These are phyloP conservation scores for Ambastaia sidthimunki DNA, from an alignment of 2,797 vertebrate species.

Conservation along the genomic window DNA sequence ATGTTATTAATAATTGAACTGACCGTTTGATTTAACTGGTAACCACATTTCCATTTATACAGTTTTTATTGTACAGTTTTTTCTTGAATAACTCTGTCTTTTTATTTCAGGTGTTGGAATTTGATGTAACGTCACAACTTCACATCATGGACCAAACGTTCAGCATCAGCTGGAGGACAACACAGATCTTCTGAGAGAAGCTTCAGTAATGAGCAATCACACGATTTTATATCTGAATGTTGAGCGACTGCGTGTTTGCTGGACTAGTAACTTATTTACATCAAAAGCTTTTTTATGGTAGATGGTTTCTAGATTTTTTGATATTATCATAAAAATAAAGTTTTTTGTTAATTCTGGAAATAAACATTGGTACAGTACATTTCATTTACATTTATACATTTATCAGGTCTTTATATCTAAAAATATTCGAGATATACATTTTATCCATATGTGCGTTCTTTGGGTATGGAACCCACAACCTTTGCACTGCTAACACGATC, in stretches of 20 bases:
- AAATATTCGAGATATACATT: no score
- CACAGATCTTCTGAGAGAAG: slow-evolving; percentile 39
- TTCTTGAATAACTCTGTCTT: neutral
- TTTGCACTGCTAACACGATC: no score
- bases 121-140: slow-evolving; percentile 46
- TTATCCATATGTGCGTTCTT: no score
- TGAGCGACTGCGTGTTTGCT: neutral
- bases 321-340: neutral
- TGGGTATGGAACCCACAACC: no score
- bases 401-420: no score
- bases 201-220: neutral
- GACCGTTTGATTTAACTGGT: neutral
- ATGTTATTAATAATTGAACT: neutral
- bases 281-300: neutral
- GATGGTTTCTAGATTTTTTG: neutral
- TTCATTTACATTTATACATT: no score
- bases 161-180: slow-evolving; percentile 67
- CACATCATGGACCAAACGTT: slow-evolving; percentile 49
- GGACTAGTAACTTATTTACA: neutral
- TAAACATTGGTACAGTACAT: neutral
- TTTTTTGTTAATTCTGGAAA: neutral
- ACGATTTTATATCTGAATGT: slow-evolving; percentile 15
- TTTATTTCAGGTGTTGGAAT: slow-evolving; percentile 75
- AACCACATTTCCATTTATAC: neutral
- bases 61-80: neutral